Evolutionary conservation across 2,888 invertebrate genomes (phyloP).

Genomic region (Eremobia ochroleuca): DNA sequence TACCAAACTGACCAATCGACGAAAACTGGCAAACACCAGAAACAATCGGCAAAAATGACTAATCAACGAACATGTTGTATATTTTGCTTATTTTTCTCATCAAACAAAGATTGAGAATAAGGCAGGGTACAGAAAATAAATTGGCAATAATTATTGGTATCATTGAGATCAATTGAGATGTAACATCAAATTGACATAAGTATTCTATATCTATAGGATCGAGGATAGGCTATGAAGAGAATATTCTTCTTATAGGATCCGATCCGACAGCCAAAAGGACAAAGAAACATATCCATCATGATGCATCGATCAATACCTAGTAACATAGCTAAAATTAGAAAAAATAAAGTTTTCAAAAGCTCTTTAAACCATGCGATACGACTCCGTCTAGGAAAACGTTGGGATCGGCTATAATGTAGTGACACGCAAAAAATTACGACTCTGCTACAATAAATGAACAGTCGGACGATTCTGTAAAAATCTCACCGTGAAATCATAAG

Average conservation of each 20-base stretch:
- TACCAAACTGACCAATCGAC: not conserved
- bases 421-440: not conserved
- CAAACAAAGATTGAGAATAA: too few species aligned
- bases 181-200: not conserved
- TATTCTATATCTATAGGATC: not conserved
- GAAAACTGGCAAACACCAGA: not conserved
- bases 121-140: not conserved
- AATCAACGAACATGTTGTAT: too few species aligned
- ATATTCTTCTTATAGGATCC: not conserved
- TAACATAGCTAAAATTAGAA: not conserved
- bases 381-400: not conserved
- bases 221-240: not conserved
- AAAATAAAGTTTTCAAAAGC: not conserved
- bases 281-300: not conserved
- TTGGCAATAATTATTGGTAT: not conserved
- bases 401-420: not conserved
- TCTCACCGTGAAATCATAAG: too few species aligned
- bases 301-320: not conserved
- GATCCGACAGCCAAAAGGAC: too few species aligned
- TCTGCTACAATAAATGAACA: not conserved
- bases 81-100: too few species aligned
- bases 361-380: not conserved
- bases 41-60: not conserved
- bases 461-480: too few species aligned
- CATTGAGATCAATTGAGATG: not conserved